A percentile compares a stretch with the other conserved stretches of the same genome.
Evolutionary conservation across 2,888 invertebrate genomes (phyloP).

Genomic region (Eustalomyia histrio): DNA sequence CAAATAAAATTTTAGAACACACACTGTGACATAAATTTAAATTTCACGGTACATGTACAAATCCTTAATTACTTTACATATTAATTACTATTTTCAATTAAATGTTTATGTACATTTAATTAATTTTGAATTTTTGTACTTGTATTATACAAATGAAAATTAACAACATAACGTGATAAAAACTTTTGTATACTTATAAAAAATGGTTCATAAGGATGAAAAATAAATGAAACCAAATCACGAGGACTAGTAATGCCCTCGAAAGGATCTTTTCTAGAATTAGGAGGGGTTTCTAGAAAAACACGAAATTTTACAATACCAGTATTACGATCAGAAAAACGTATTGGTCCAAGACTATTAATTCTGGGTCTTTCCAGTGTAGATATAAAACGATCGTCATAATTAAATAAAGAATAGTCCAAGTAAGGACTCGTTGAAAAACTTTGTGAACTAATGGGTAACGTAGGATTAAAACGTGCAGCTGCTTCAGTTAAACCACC

Average conservation of each 20-base stretch:
- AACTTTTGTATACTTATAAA: constrained; percentile 96
- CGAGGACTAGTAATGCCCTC: constrained; percentile 74
- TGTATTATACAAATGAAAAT: constrained; percentile 92
- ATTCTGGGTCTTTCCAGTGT: constrained; percentile 95
- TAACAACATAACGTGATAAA: constrained; percentile 95
- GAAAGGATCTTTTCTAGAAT: constrained; percentile 82
- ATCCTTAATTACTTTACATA: too few species aligned
- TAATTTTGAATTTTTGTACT: constrained; percentile 69
- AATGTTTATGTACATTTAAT: neutral
- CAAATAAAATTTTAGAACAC: too few species aligned
- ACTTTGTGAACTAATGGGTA: constrained; percentile 97
- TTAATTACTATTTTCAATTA: too few species aligned
- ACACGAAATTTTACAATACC: constrained; percentile 92
- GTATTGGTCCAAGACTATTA: constrained; percentile 90
- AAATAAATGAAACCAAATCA: constrained; percentile 94
- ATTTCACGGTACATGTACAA: too few species aligned
- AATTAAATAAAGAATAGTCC: constrained; percentile 93
- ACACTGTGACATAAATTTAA: too few species aligned
- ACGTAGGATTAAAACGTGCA: constrained; percentile 91
- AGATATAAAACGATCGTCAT: constrained; percentile 97
- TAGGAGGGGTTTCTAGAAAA: constrained; percentile 75
- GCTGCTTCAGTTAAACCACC: constrained; percentile 95
- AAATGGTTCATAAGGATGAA: constrained; percentile 97
- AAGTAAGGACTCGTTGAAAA: constrained; percentile 96
- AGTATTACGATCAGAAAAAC: constrained; percentile 91